Evolutionary conservation across 2,797 vertebrate species (phyloP).

Genomic region (Propithecus perrieri): DNA sequence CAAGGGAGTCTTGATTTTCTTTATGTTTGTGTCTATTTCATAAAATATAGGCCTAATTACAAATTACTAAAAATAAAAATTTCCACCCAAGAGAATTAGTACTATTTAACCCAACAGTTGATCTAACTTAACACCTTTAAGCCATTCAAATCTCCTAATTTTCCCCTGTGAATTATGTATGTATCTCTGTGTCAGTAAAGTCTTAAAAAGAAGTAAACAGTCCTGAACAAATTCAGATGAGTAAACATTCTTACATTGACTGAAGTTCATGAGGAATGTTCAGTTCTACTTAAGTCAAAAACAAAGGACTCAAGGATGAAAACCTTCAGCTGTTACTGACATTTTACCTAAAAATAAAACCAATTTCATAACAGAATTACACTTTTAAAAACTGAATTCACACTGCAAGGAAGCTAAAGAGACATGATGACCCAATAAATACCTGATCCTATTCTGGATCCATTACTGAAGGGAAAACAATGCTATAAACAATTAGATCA

Average conservation of each 20-base stretch:
- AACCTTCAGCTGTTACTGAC: background rate
- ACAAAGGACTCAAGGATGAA: background rate
- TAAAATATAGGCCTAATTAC: background rate
- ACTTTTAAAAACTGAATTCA: background rate
- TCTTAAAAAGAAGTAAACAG: background rate
- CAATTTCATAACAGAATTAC: background rate
- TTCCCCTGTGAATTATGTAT: background rate
- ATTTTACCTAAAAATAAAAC: background rate
- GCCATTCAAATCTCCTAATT: background rate
- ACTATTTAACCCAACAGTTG: background rate
- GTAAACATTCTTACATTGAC: background rate
- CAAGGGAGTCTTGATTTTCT: background rate
- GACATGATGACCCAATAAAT: background rate
- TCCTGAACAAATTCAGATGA: background rate
- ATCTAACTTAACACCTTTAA: background rate
- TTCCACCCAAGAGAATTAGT: background rate
- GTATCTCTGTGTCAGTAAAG: background rate
- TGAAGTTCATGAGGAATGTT: background rate
- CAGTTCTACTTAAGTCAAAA: background rate
- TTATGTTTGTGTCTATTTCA: background rate
- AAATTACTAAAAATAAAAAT: background rate
- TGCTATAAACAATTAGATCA: background rate
- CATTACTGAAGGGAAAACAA: background rate
- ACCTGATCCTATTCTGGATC: background rate
- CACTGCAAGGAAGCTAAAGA: background rate